These are phyloP conservation scores for Lota lota DNA, from an alignment of 2,113 vertebrate species.

Conservation along the genomic window DNA sequence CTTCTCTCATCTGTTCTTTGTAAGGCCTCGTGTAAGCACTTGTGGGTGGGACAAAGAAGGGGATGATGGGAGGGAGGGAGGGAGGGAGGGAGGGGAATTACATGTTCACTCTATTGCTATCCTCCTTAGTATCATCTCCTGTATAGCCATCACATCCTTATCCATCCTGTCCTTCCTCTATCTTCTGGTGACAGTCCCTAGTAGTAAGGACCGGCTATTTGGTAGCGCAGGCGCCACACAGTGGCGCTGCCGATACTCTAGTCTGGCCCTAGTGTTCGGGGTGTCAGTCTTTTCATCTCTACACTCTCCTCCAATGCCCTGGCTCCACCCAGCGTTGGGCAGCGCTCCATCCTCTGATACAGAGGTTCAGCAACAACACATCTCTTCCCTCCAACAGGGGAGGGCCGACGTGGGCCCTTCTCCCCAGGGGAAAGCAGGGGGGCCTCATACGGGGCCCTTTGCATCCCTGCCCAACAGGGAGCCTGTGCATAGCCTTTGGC, in stretches of 20 bases:
- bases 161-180: slow-evolving; percentile 34
- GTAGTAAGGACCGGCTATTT: slow-evolving; percentile 60
- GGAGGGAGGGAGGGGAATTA: too few relatives aligned
- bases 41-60: slow-evolving; percentile 40
- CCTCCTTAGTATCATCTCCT: slow-evolving; percentile 26
- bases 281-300: slow-evolving; percentile 33
- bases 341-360: slow-evolving; percentile 76
- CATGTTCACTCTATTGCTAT: slow-evolving; percentile 34
- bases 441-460: slow-evolving; percentile 53
- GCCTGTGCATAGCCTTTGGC: slow-evolving; percentile 66
- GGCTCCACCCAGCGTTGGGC: slow-evolving; percentile 54
- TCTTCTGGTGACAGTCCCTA: slow-evolving; percentile 51
- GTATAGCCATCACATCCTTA: slow-evolving; percentile 35
- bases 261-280: slow-evolving; percentile 61
- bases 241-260: slow-evolving; percentile 66
- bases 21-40: slow-evolving; percentile 68
- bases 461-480: slow-evolving; percentile 64
- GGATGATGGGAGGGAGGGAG: neutral
- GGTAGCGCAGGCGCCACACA: slow-evolving; percentile 65
- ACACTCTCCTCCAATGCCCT: slow-evolving; percentile 54
- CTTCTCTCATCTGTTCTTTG: slow-evolving; percentile 42
- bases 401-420: slow-evolving; percentile 36
- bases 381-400: slow-evolving; percentile 51
- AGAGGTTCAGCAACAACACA: slow-evolving; percentile 70
- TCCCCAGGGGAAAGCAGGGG: slow-evolving; percentile 59